Percentiles rank a stretch among this genome's conserved stretches.
These are phyloP conservation scores for Oostethus manadensis DNA, from an alignment of 2,113 vertebrate genomes.

Conservation along the genomic window DNA sequence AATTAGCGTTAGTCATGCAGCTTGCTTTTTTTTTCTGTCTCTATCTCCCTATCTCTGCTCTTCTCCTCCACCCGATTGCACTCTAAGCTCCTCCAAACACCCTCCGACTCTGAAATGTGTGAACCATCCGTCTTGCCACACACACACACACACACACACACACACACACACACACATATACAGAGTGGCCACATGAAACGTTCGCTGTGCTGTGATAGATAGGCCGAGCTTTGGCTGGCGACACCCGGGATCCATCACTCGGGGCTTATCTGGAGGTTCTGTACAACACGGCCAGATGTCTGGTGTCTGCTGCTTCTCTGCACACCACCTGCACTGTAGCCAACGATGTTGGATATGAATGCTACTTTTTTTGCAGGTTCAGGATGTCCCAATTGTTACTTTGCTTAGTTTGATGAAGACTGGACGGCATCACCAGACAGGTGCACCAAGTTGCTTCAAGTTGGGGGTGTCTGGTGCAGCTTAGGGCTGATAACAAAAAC, in stretches of 20 bases:
- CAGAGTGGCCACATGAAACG: slow-evolving; percentile 42
- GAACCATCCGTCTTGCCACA: slow-evolving; percentile 24
- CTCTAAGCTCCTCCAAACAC: slow-evolving; percentile 48
- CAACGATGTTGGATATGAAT: neutral
- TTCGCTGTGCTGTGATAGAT: slow-evolving; percentile 37
- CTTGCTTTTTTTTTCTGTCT: slow-evolving; percentile 35
- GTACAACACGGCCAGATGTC: slow-evolving; percentile 52
- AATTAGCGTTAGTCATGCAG: slow-evolving; percentile 1
- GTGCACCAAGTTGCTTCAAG: no score
- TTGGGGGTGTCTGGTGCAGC: no score
- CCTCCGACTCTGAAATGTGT: slow-evolving; percentile 30
- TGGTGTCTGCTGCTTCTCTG: slow-evolving; percentile 7
- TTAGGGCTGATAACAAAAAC: no score
- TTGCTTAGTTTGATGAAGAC: no score
- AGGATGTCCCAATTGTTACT: no score
- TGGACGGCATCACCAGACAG: no score
- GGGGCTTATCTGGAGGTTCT: slow-evolving; percentile 55
- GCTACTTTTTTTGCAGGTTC: neutral
- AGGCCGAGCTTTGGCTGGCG: slow-evolving; percentile 46
- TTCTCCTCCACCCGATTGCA: slow-evolving; percentile 37
- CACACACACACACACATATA: slow-evolving; percentile 18
- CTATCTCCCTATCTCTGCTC: slow-evolving; percentile 28
- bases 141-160: slow-evolving; percentile 30
- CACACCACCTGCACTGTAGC: slow-evolving; percentile 12
- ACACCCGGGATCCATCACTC: slow-evolving; percentile 64